Percentiles rank a stretch among this genome's conserved stretches.
phyloP scores from a whole-genome alignment of 2,888 invertebrate species.

The Ypsolopha sequella region DNA sequence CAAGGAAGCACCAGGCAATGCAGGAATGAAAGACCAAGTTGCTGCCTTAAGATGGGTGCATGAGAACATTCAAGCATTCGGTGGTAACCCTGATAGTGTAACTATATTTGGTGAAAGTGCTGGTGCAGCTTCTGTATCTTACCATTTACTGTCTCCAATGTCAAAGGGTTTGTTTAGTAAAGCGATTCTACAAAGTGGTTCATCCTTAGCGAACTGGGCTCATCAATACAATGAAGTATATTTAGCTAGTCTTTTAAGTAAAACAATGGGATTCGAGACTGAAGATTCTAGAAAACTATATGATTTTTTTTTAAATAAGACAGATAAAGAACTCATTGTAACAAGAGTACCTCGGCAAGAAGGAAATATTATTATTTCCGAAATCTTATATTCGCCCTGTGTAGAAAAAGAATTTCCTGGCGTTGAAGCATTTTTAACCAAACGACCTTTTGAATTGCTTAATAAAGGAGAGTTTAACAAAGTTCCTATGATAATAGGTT shows the following conservation, averaged over 20 bases:
- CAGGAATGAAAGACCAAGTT: conserved; percentile 47
- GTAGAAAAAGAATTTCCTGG: conserved; percentile 37
- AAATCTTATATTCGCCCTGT: conserved; percentile 42
- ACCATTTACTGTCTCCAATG: conserved; percentile 43
- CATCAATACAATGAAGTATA: conserved; percentile 39
- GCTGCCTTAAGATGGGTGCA: conserved; percentile 45
- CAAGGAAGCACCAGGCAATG: conserved; percentile 50
- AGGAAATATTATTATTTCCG: conserved; percentile 31
- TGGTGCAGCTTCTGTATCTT: conserved; percentile 43
- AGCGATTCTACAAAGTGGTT: conserved; percentile 51
- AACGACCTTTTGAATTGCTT: conserved; percentile 32
- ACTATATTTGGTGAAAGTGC: conserved; percentile 56
- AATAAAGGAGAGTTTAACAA: conserved; percentile 35
- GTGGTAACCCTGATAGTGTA: conserved; percentile 43
- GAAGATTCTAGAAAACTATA: conserved; percentile 37
- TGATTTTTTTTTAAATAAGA: conserved; percentile 32
- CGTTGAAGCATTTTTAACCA: conserved; percentile 42
- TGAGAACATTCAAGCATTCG: conserved; percentile 37
- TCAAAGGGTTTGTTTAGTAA: conserved; percentile 49
- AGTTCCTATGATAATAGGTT: conserved; percentile 47
- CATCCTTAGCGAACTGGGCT: conserved; percentile 39
- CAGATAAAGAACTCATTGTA: conserved; percentile 31
- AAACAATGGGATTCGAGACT: conserved; percentile 32
- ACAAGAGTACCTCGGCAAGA: conserved; percentile 18
- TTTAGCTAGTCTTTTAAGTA: conserved; percentile 39